These are phyloP conservation scores for Anolis carolinensis DNA, from an alignment of 2,113 vertebrate genomes.

Conservation along the genomic window DNA sequence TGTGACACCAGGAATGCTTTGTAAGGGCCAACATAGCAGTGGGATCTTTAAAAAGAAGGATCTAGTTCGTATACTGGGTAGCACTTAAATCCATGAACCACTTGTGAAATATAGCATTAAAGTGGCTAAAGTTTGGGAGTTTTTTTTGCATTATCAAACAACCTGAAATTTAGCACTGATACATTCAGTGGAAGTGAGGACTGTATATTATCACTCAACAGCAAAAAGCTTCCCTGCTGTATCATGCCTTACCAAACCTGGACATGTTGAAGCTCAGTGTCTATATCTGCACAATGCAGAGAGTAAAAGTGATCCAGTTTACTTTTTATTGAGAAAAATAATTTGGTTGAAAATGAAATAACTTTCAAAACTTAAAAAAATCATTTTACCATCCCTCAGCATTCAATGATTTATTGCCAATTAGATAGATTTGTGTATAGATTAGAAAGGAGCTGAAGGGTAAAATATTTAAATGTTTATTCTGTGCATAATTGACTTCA, in stretches of 20 bases:
- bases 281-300: slow-evolving; percentile 43
- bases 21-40: slow-evolving; percentile 7
- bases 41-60: neutral
- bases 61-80: neutral
- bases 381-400: neutral
- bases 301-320: slow-evolving; percentile 44
- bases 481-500: neutral
- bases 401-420: neutral
- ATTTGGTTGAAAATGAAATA: slow-evolving; percentile 41
- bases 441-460: slow-evolving; percentile 35
- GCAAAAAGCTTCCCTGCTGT: slow-evolving; percentile 54
- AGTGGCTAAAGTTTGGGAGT: neutral
- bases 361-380: slow-evolving; percentile 24
- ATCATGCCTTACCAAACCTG: slow-evolving; percentile 64
- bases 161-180: slow-evolving; percentile 25
- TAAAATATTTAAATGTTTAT: slow-evolving; percentile 17
- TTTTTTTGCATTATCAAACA: slow-evolving; percentile 9
- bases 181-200: slow-evolving; percentile 29
- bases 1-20: slow-evolving; percentile 13
- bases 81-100: slow-evolving; percentile 10
- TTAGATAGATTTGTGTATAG: slow-evolving; percentile 15
- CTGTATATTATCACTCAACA: slow-evolving; percentile 41
- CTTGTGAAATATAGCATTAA: neutral
- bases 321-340: slow-evolving; percentile 55
- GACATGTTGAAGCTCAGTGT: slow-evolving; percentile 33